A percentile compares a stretch with the other conserved stretches of the same genome.
phyloP scores from a whole-genome alignment of 1,140 invertebrate species.

The Gonioctena quinquepunctata region DNA sequence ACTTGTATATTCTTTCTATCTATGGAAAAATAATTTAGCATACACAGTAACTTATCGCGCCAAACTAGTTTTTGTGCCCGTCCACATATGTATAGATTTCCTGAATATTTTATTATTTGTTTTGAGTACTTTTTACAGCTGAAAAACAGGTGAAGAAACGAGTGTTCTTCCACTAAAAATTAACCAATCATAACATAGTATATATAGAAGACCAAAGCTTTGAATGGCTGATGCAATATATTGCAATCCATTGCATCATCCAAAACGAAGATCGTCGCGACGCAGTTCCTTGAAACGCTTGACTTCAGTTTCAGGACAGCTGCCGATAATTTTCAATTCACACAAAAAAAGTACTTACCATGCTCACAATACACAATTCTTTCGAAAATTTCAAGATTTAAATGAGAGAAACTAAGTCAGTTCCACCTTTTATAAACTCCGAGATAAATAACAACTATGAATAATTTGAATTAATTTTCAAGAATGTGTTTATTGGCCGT shows the following conservation, averaged over 20 bases:
- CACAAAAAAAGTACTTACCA: slow-evolving; percentile 2
- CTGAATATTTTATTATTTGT: no score
- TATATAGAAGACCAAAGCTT: no score
- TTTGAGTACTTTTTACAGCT: no score
- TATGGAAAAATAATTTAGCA: no score
- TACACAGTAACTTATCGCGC: no score
- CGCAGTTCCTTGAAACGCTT: neutral
- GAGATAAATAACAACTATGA: slow-evolving; percentile 4
- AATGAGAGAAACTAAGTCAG: neutral
- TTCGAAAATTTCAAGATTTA: neutral
- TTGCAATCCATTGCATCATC: slow-evolving; percentile 14
- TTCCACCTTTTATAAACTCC: slow-evolving; percentile 5
- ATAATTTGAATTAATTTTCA: slow-evolving; percentile 6
- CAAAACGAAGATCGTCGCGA: neutral
- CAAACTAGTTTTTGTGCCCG: no score
- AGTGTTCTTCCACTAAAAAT: no score
- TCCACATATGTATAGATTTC: no score
- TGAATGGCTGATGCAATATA: slow-evolving; percentile 30
- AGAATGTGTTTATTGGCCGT: neutral
- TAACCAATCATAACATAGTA: no score
- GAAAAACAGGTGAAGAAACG: no score
- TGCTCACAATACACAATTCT: slow-evolving; percentile 5
- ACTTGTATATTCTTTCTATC: no score
- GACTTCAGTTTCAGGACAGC: neutral
- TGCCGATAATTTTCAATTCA: neutral